Conservation (phyloP, 2,797 vertebrate genomes). For the Kryptopterus vitreolus region DNA sequence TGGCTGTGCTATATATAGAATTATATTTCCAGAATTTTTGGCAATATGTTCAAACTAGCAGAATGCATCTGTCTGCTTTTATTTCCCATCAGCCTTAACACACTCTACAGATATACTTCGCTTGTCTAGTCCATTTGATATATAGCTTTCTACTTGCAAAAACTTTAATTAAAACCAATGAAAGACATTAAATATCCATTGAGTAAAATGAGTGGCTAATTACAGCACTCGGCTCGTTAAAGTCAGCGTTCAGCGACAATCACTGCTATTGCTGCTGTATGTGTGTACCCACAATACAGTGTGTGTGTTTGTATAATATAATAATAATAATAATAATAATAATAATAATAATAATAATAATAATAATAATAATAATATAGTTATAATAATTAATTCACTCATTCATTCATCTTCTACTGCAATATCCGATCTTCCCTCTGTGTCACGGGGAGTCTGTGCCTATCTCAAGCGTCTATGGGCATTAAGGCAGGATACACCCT, state of each 20-base stretch:
- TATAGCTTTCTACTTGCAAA: slow-evolving; percentile 44
- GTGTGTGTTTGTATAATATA: too few species aligned
- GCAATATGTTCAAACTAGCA: neutral
- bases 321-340: too few species aligned
- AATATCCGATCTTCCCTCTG: too few species aligned
- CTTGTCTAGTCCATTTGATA: neutral
- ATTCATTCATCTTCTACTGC: too few species aligned
- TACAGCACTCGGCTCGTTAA: slow-evolving; percentile 66
- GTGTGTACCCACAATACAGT: too few species aligned
- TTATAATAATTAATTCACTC: too few species aligned
- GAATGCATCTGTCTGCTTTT: neutral
- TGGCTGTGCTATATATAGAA: neutral
- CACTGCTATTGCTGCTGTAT: too few species aligned
- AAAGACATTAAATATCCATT: slow-evolving; percentile 64
- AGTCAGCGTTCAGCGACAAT: slow-evolving; percentile 60
- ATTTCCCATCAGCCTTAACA: neutral
- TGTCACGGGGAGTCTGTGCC: too few species aligned
- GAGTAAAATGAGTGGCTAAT: slow-evolving; percentile 63
- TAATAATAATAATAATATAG: too few species aligned
- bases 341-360: too few species aligned
- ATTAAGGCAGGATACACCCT: too few species aligned
- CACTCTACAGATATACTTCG: neutral
- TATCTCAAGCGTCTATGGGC: too few species aligned
- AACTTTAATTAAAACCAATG: slow-evolving; percentile 63
- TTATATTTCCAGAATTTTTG: neutral